Percentiles rank a stretch among this genome's conserved stretches.
phyloP scores from a whole-genome alignment of 2,113 vertebrate genomes.

The Zonotrichia leucophrys region DNA sequence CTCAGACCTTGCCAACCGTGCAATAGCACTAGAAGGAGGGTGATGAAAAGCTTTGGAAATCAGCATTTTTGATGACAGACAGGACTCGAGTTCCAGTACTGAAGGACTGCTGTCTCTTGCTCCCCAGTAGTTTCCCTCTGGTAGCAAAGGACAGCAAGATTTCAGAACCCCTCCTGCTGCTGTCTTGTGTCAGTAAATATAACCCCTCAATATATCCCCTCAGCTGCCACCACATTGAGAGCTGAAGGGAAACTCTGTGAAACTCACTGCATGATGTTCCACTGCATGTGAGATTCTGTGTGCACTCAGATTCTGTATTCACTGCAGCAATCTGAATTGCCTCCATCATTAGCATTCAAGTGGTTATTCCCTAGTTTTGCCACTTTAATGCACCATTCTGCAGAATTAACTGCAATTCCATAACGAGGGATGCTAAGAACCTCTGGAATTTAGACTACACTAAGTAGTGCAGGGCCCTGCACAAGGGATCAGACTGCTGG shows the following conservation, averaged over 20 bases:
- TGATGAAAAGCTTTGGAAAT: background rate
- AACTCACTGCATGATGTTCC: background rate
- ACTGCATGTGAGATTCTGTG: background rate
- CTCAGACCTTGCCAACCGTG: background rate
- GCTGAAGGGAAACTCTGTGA: background rate
- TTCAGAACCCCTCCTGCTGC: background rate
- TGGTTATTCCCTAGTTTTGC: background rate
- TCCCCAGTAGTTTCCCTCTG: background rate
- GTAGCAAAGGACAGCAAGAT: background rate
- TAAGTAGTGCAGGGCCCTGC: background rate
- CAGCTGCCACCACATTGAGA: background rate
- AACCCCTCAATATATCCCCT: background rate
- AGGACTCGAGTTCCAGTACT: accelerated
- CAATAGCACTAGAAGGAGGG: background rate
- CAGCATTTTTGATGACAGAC: background rate
- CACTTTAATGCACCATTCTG: background rate
- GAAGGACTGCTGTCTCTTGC: background rate
- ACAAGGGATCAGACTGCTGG: background rate
- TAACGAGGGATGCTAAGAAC: background rate
- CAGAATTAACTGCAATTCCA: background rate
- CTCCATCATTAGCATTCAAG: background rate
- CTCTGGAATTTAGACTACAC: background rate
- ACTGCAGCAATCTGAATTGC: background rate
- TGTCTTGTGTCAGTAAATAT: background rate
- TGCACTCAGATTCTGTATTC: background rate